Evolutionary conservation across 2,797 vertebrate species (phyloP).

Genomic region (Epinephelus malabaricus): DNA sequence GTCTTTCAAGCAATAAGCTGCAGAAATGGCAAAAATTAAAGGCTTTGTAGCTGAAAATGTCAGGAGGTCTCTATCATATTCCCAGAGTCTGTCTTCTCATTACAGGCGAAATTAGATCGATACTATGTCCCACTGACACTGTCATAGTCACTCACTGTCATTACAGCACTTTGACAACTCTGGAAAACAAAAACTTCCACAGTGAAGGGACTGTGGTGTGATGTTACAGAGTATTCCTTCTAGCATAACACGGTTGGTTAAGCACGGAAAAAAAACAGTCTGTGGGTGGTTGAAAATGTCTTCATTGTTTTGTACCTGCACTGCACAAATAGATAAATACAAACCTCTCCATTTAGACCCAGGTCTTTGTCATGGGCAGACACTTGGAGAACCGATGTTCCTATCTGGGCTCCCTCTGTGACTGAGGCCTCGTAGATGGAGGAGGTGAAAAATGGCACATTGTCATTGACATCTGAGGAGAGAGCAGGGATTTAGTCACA

Average conservation of each 20-base stretch:
- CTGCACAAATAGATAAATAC: slow-evolving; percentile 34
- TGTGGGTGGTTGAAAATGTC: slow-evolving; percentile 11
- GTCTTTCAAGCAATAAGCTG: slow-evolving; percentile 16
- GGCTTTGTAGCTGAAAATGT: slow-evolving; percentile 45
- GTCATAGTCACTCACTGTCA: slow-evolving; percentile 40
- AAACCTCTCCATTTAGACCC: slow-evolving; percentile 91
- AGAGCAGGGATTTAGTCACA: slow-evolving; percentile 34
- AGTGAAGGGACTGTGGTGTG: slow-evolving; percentile 19
- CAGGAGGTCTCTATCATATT: slow-evolving; percentile 27
- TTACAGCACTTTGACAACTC: slow-evolving; percentile 8
- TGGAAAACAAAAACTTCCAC: slow-evolving; percentile 41
- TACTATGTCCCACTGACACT: slow-evolving; percentile 15
- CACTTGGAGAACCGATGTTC: slow-evolving; percentile 90
- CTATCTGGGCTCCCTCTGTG: slow-evolving; percentile 88
- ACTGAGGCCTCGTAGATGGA: slow-evolving; percentile 92
- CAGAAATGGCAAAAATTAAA: slow-evolving; percentile 35
- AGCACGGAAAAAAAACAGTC: slow-evolving; percentile 22
- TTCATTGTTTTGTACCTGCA: background rate
- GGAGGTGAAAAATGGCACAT: slow-evolving; percentile 95
- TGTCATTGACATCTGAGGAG: slow-evolving; percentile 92
- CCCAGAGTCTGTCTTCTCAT: slow-evolving; percentile 32
- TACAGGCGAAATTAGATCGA: slow-evolving; percentile 48
- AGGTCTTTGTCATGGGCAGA: slow-evolving; percentile 92
- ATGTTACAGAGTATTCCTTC: slow-evolving; percentile 39
- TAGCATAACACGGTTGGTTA: slow-evolving; percentile 24